These are phyloP conservation scores for Zaprionus lachaisei DNA, from an alignment of 1,140 invertebrate genomes.

Conservation along the genomic window DNA sequence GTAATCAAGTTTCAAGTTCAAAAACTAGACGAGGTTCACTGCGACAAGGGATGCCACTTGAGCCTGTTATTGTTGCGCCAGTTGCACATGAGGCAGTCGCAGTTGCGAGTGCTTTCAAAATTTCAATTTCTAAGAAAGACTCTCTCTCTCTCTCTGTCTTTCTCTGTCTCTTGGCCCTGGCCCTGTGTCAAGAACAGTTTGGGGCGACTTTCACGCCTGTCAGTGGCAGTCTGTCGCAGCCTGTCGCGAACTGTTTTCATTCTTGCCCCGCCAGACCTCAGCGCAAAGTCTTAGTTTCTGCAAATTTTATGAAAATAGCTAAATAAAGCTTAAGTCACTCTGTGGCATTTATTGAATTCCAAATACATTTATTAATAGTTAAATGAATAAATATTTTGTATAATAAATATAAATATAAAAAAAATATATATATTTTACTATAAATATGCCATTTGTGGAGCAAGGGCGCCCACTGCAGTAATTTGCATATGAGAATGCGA, in stretches of 20 bases:
- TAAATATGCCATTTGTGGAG: neutral
- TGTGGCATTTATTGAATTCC: slow-evolving; percentile 8
- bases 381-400: neutral
- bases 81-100: slow-evolving; percentile 25
- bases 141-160: neutral
- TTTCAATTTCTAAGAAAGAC: slow-evolving; percentile 25
- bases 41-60: slow-evolving; percentile 29
- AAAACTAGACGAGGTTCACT: slow-evolving; percentile 72
- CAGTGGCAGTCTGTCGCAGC: neutral
- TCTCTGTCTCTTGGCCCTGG: slow-evolving; percentile 44
- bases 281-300: neutral
- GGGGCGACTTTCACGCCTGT: slow-evolving; percentile 50
- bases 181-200: slow-evolving; percentile 63
- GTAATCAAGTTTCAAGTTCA: slow-evolving; percentile 83
- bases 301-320: too few species aligned
- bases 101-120: slow-evolving; percentile 19
- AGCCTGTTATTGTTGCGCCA: slow-evolving; percentile 61
- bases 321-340: neutral
- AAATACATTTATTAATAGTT: slow-evolving; percentile 19
- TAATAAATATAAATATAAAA: neutral
- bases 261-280: slow-evolving; percentile 40
- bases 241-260: slow-evolving; percentile 22
- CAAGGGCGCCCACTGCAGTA: neutral
- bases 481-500: slow-evolving; percentile 32
- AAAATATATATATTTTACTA: neutral